A percentile compares a stretch with the other conserved stretches of the same genome.
Evolutionary conservation across 2,888 invertebrate genomes (phyloP).

Genomic region (Tenthredo mesomela): DNA sequence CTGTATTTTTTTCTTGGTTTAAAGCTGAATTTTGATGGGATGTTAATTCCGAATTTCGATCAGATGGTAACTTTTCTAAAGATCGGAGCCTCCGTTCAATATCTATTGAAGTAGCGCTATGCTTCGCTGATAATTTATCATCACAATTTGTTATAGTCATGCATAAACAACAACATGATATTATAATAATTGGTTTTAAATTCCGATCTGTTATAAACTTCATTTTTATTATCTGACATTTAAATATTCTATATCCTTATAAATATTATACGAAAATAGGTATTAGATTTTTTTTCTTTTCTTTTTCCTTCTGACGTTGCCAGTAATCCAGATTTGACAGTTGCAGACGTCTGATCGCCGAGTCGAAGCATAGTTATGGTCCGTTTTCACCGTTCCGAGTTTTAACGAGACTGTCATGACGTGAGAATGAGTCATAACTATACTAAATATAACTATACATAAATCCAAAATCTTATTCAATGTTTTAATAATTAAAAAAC

Average conservation of each 20-base stretch:
- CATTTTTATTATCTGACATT: constrained; percentile 48
- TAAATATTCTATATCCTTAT: constrained; percentile 1
- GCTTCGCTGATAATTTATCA: background rate
- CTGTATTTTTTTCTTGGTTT: background rate
- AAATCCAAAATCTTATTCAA: background rate
- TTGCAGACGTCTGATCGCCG: background rate
- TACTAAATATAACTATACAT: too few relatives aligned
- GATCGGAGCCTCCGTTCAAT: background rate
- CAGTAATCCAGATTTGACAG: background rate
- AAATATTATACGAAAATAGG: background rate
- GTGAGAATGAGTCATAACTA: too few relatives aligned
- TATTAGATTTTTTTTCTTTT: too few relatives aligned
- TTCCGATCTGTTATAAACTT: constrained; percentile 4
- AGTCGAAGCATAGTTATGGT: background rate
- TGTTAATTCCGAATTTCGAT: too few relatives aligned
- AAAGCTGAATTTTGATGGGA: too few relatives aligned
- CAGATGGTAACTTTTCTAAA: too few relatives aligned
- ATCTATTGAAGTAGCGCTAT: background rate
- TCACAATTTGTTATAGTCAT: constrained; percentile 43
- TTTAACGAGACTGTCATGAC: background rate
- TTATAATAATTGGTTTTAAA: constrained; percentile 3
- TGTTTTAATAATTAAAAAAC: background rate
- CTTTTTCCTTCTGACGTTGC: background rate
- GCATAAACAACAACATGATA: constrained; percentile 25
- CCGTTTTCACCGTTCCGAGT: constrained; percentile 10